These are phyloP conservation scores for Rhadinocentrus ornatus DNA, from an alignment of 2,797 vertebrate species.

Conservation along the genomic window DNA sequence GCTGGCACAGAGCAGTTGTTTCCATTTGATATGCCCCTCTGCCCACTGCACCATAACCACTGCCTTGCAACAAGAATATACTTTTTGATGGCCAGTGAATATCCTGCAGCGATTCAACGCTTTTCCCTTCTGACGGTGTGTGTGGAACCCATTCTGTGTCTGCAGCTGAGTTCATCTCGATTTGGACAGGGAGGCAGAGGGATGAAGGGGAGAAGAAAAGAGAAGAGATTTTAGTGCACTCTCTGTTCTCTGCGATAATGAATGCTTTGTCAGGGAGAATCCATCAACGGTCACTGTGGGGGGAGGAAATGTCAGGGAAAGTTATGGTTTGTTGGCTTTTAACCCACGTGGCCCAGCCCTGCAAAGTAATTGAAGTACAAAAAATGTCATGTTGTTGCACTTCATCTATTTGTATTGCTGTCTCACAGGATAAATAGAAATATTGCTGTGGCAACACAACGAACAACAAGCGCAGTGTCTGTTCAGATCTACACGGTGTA, in stretches of 20 bases:
- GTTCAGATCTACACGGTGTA: constrained; percentile 75
- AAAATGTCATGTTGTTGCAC: constrained; percentile 89
- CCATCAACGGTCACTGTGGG: constrained; percentile 90
- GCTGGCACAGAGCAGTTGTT: constrained; percentile 78
- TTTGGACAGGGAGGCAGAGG: constrained; percentile 80
- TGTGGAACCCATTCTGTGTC: constrained; percentile 65
- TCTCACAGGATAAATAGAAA: constrained; percentile 88
- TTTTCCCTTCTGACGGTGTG: constrained; percentile 50
- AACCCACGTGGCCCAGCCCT: constrained; percentile 89
- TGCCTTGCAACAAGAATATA: constrained; percentile 65
- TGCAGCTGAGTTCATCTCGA: constrained; percentile 79
- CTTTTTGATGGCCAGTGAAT: constrained; percentile 71
- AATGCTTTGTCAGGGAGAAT: constrained; percentile 91
- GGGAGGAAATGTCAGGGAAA: constrained; percentile 91
- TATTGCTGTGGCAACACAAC: constrained; percentile 82
- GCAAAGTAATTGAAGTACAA: constrained; percentile 94
- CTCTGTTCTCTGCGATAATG: constrained; percentile 89
- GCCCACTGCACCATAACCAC: constrained; percentile 64
- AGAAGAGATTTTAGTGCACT: constrained; percentile 84
- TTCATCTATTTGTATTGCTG: constrained; percentile 89
- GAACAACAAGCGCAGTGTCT: constrained; percentile 73
- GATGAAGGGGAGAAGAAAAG: constrained; percentile 72
- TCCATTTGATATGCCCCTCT: constrained; percentile 76
- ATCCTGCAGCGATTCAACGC: constrained; percentile 64
- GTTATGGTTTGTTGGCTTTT: constrained; percentile 94